Evolutionary conservation across 2,888 invertebrate genomes (phyloP).

Genomic region (Orthosia gothica): DNA sequence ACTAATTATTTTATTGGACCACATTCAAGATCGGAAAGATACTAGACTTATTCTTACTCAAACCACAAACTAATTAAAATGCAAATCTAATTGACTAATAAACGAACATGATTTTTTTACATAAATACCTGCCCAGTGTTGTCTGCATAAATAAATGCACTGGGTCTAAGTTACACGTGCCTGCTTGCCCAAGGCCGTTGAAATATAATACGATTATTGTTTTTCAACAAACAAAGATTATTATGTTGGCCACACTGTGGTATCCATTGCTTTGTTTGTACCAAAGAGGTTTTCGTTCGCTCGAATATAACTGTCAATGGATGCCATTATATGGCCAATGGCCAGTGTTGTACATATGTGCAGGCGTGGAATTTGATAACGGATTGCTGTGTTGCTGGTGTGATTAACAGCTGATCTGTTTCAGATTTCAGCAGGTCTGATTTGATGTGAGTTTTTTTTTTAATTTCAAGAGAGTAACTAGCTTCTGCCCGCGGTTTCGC

Average conservation of each 20-base stretch:
- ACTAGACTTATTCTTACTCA: background rate
- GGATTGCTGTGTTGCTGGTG: slow-evolving; percentile 5
- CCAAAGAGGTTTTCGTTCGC: background rate
- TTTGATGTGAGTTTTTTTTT: background rate
- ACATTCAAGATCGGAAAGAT: background rate
- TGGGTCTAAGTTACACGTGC: slow-evolving; percentile 38
- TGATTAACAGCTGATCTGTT: slow-evolving; percentile 18
- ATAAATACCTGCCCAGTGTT: background rate
- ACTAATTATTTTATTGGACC: too few relatives aligned
- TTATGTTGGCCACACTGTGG: slow-evolving; percentile 18
- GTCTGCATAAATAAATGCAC: slow-evolving; percentile 16
- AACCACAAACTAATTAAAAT: slow-evolving; percentile 3
- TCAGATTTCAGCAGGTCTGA: background rate
- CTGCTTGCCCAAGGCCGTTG: slow-evolving; percentile 40
- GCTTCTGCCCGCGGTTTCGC: too few relatives aligned
- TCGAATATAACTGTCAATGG: background rate
- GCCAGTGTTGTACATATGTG: slow-evolving; percentile 5
- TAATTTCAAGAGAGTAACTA: background rate
- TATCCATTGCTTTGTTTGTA: background rate
- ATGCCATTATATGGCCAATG: slow-evolving; percentile 1
- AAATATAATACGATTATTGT: slow-evolving; percentile 57
- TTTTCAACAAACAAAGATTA: slow-evolving; percentile 37
- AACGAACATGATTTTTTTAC: slow-evolving; percentile 4
- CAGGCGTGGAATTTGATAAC: slow-evolving; percentile 30
- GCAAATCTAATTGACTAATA: slow-evolving; percentile 26